Evolutionary conservation across 2,888 invertebrate species (phyloP).

Genomic region (Luperina testacea): DNA sequence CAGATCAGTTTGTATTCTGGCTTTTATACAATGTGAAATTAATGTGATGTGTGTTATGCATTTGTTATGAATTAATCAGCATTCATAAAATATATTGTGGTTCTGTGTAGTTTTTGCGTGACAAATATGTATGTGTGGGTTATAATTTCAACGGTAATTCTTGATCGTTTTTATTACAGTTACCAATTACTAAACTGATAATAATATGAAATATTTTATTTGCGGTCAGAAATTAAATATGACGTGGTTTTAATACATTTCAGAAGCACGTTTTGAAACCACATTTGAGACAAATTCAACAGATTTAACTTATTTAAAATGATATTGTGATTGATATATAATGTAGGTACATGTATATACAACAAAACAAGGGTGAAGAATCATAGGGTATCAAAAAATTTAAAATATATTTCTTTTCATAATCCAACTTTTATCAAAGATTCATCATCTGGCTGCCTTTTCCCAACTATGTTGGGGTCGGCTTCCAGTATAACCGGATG

Average conservation of each 20-base stretch:
- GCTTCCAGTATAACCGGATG: too few relatives aligned
- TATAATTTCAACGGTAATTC: not conserved
- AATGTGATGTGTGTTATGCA: not conserved
- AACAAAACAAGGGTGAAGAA: not conserved
- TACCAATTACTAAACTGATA: constrained; percentile 12
- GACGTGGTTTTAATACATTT: constrained; percentile 12
- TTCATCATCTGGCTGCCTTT: too few relatives aligned
- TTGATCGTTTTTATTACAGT: not conserved
- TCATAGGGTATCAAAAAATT: not conserved
- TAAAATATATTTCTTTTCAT: not conserved
- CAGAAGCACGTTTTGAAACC: constrained; percentile 10
- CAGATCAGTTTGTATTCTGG: not conserved
- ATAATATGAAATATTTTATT: constrained; percentile 11
- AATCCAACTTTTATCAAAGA: not conserved
- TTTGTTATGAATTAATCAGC: not conserved
- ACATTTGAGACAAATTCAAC: constrained; percentile 3
- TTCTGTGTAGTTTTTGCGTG: not conserved
- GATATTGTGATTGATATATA: too few relatives aligned
- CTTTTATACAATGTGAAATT: not conserved
- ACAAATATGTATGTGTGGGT: not conserved
- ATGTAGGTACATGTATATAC: too few relatives aligned
- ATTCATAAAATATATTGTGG: not conserved
- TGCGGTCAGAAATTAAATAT: constrained; percentile 29
- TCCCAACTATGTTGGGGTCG: too few relatives aligned
- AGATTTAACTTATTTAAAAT: not conserved